Evolutionary conservation across 2,888 invertebrate genomes (phyloP), one percentile per base, ranked within the genome.

Genomic region (Ecliptopera silaceata): DNA sequence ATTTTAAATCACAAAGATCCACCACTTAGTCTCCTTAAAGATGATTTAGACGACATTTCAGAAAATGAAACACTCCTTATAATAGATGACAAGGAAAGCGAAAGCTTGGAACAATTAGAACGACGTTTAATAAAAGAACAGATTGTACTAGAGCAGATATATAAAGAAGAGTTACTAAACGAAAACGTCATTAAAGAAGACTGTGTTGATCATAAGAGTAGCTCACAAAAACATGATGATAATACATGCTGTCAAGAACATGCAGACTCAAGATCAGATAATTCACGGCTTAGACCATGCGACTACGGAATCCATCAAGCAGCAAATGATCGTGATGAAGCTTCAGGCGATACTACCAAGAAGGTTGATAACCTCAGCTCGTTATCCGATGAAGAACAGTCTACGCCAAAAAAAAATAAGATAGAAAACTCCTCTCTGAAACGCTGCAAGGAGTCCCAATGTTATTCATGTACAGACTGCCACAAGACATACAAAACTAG

Each of bases 391-490:
- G 4, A 22, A 10, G 6, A 6, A 5, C n/a, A 13, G 6, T 6
- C 12, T 1, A 13, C 34, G 12, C 1, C 10, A 39, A 39, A 39
- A n/a, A 39, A 39, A 18, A 36, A 34, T 22, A 49, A 32, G 18
- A 18, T 18, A 12, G 3, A 15, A 11, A 3, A 10, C 15, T 38
- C 15, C 17, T 11, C 11, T 1, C 38, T n/a, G n/a, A 17, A 38
- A 32, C 8, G 11, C 17, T 17, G 10, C 22, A 32, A 17, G 3
- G 4, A 8, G 3, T 34, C 22, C 34, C 20, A 43, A 22, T 12
- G 17, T 42, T 44, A 51, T 5, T 38, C 3, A 4, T 51, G 51
- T 10, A 17, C 26, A 3, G 18, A 39, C n/a, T 53, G 53, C 17
- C n/a, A 13, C 11, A 39, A 17, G 8, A 15, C 41, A 17, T 53